Evolutionary conservation across 1,140 invertebrate species (phyloP).

Genomic region (Eueides isabella): DNA sequence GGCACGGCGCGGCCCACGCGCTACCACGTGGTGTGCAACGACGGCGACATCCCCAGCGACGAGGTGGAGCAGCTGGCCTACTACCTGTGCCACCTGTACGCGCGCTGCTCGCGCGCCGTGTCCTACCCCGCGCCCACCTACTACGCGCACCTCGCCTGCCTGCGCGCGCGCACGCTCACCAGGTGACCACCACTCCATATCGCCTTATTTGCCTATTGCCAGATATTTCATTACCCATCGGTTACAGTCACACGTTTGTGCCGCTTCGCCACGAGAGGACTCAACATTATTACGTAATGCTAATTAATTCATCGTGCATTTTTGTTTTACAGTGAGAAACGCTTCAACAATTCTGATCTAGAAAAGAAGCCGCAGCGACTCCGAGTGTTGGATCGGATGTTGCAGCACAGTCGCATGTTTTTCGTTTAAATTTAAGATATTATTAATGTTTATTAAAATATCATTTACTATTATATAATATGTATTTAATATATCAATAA

Average conservation of each 20-base stretch:
- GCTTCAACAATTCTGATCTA: constrained; percentile 57
- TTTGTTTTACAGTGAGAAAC: constrained; percentile 59
- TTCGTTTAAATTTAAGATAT: neutral
- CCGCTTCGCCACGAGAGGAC: too few relatives aligned
- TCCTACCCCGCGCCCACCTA: constrained; percentile 97
- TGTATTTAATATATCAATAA: too few relatives aligned
- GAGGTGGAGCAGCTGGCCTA: constrained; percentile 93
- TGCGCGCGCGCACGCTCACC: constrained; percentile 86
- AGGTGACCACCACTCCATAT: too few relatives aligned
- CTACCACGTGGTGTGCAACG: constrained; percentile 93
- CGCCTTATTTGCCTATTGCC: too few relatives aligned
- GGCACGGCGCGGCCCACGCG: constrained; percentile 95
- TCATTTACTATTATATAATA: too few relatives aligned
- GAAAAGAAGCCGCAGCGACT: constrained; percentile 59
- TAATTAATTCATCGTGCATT: neutral
- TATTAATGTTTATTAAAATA: too few relatives aligned
- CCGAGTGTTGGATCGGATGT: constrained; percentile 63
- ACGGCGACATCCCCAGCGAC: constrained; percentile 88
- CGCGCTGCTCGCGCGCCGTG: constrained; percentile 92
- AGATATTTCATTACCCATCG: too few relatives aligned
- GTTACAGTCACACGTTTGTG: too few relatives aligned
- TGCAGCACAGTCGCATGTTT: constrained; percentile 69
- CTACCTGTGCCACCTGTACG: constrained; percentile 94
- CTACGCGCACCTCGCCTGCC: constrained; percentile 96
- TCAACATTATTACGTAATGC: too few relatives aligned